phyloP scores from a whole-genome alignment of 2,797 vertebrate genomes.

The Acipenser oxyrinchus region DNA sequence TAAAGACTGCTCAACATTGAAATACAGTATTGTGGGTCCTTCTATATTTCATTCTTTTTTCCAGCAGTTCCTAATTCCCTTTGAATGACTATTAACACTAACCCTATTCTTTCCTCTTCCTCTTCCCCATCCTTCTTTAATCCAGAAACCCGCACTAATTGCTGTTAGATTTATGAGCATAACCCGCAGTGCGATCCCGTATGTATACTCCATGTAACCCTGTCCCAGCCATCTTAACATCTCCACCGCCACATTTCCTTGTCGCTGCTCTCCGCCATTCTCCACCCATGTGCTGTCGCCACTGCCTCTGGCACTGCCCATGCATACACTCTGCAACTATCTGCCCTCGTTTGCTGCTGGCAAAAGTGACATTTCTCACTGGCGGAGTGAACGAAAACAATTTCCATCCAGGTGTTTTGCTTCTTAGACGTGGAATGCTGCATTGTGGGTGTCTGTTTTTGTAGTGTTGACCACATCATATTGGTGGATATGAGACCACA shows the following conservation, averaged over 20 bases:
- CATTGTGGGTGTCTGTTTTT: not conserved
- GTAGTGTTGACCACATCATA: too few species aligned
- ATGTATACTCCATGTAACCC: slow-evolving; percentile 60
- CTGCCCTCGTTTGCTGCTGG: not conserved
- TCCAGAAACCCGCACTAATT: slow-evolving; percentile 92
- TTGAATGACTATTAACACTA: slow-evolving; percentile 52
- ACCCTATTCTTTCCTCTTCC: slow-evolving; percentile 76
- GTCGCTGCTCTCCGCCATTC: slow-evolving; percentile 15
- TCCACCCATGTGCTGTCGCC: slow-evolving; percentile 20
- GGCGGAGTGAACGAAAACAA: not conserved
- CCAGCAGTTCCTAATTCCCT: not conserved
- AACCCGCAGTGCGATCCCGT: slow-evolving; percentile 78
- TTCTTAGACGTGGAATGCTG: not conserved
- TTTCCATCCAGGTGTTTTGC: not conserved
- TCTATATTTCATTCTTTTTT: slow-evolving; percentile 1
- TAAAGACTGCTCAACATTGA: too few species aligned
- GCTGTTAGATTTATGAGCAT: slow-evolving; percentile 96
- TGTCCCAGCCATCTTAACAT: slow-evolving; percentile 14
- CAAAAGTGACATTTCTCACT: not conserved
- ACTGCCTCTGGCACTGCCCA: slow-evolving; percentile 19
- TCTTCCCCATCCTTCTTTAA: slow-evolving; percentile 65
- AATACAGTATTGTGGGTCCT: too few species aligned
- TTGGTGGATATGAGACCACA: too few species aligned
- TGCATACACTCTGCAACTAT: not conserved
- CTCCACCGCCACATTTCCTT: slow-evolving; percentile 28